A percentile compares a stretch with the other conserved stretches of the same genome.
Conservation (phyloP, 1,140 invertebrate species). For the Trachelipus rathkii region DNA sequence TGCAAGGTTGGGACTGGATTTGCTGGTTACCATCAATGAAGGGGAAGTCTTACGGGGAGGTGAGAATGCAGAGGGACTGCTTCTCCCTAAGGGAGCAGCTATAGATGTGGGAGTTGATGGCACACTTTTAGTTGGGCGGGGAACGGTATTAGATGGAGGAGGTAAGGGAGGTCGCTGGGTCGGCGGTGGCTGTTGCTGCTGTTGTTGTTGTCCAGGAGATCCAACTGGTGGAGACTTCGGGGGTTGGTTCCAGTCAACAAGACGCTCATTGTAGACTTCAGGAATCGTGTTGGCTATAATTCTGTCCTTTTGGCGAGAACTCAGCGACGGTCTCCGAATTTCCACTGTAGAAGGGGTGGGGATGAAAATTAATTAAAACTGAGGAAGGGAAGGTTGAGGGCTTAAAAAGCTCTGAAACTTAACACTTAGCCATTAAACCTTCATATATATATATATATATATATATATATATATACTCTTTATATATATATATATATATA, state of each 20-base stretch:
- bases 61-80: background rate
- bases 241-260: conserved; percentile 46
- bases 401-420: too few species aligned
- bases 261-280: conserved; percentile 44
- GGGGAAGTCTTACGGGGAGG: background rate
- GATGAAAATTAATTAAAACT: too few species aligned
- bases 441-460: too few species aligned
- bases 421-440: too few species aligned
- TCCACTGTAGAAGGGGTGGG: background rate
- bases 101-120: background rate
- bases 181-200: conserved; percentile 7
- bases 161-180: conserved; percentile 17
- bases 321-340: conserved; percentile 1
- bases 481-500: too few species aligned
- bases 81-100: background rate
- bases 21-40: conserved; percentile 27
- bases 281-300: conserved; percentile 38
- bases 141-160: conserved; percentile 31
- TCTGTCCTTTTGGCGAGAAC: conserved; percentile 30
- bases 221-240: conserved; percentile 16
- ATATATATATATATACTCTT: too few species aligned
- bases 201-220: too few species aligned
- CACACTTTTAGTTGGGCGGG: background rate
- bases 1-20: conserved; percentile 40
- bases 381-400: too few species aligned